phyloP scores from a whole-genome alignment of 2,113 vertebrate genomes.

The Verasper variegatus region DNA sequence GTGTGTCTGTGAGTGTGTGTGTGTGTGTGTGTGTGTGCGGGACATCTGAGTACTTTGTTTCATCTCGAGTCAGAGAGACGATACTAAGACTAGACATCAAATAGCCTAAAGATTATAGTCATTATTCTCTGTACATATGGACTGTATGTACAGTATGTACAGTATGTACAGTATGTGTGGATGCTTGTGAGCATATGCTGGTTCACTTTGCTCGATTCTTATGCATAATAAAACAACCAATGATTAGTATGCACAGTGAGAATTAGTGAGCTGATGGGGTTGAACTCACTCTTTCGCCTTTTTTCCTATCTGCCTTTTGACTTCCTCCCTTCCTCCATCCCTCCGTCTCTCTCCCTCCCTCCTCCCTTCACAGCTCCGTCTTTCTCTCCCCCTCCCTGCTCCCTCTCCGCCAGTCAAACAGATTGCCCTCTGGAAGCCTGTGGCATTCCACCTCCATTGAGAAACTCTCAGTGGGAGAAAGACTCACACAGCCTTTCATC shows the following conservation, averaged over 20 bases:
- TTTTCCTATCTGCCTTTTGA: conserved; percentile 29
- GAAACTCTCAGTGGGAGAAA: conserved; percentile 59
- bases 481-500: conserved; percentile 48
- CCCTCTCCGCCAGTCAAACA: conserved; percentile 49
- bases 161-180: too few species aligned
- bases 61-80: conserved; percentile 28
- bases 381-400: background rate
- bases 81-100: conserved; percentile 34
- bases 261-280: conserved; percentile 25
- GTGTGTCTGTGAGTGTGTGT: background rate
- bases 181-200: background rate
- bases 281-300: conserved; percentile 34
- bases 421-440: conserved; percentile 59
- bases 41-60: conserved; percentile 5
- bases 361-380: background rate
- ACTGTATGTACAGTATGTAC: too few species aligned
- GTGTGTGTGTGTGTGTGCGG: conserved; percentile 5
- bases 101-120: conserved; percentile 3
- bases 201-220: conserved; percentile 8
- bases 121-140: background rate
- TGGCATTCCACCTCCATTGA: conserved; percentile 66
- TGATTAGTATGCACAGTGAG: conserved; percentile 28
- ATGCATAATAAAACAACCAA: conserved; percentile 28
- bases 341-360: background rate
- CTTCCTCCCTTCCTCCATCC: background rate